A percentile compares a stretch with the other conserved stretches of the same genome.
Evolutionary conservation across 2,797 vertebrate species (phyloP).

Genomic region (Cichlasoma orientale): DNA sequence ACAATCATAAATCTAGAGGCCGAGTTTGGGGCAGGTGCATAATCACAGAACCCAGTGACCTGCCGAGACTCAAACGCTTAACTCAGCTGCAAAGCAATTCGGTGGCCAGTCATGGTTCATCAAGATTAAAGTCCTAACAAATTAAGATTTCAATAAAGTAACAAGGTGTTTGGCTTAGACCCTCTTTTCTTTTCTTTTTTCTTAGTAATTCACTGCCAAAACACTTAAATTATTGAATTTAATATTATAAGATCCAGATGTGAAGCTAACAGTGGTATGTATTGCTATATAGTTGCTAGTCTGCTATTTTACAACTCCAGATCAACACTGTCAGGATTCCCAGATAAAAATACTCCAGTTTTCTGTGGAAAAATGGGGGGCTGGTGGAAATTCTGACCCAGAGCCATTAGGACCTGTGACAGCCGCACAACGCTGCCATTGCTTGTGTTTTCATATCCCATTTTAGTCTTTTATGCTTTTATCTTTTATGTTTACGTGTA

Average conservation of each 20-base stretch:
- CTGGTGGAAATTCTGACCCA: slow-evolving; percentile 23
- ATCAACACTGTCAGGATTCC: slow-evolving; percentile 61
- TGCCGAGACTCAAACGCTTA: not conserved
- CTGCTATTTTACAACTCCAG: slow-evolving; percentile 72
- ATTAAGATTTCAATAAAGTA: slow-evolving; percentile 37
- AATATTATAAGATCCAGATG: slow-evolving; percentile 79
- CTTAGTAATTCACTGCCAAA: slow-evolving; percentile 61
- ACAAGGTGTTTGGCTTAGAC: slow-evolving; percentile 12
- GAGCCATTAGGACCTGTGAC: slow-evolving; percentile 9
- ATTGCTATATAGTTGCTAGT: slow-evolving; percentile 58
- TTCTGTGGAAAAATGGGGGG: slow-evolving; percentile 66
- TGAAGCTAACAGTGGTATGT: slow-evolving; percentile 70
- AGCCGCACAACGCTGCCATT: slow-evolving; percentile 1
- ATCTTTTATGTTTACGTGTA: not conserved
- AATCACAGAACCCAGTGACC: slow-evolving; percentile 17
- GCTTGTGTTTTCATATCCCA: slow-evolving; percentile 33
- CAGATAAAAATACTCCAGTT: slow-evolving; percentile 69
- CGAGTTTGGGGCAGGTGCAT: slow-evolving; percentile 33
- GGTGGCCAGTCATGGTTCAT: slow-evolving; percentile 6
- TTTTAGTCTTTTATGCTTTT: not conserved
- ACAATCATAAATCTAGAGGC: slow-evolving; percentile 51
- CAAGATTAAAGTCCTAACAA: slow-evolving; percentile 24
- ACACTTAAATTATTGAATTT: slow-evolving; percentile 61
- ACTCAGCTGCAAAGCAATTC: slow-evolving; percentile 4
- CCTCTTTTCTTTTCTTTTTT: slow-evolving; percentile 2